Evolutionary conservation across 2,797 vertebrate species (phyloP).

Genomic region (Crypturellus tataupa): DNA sequence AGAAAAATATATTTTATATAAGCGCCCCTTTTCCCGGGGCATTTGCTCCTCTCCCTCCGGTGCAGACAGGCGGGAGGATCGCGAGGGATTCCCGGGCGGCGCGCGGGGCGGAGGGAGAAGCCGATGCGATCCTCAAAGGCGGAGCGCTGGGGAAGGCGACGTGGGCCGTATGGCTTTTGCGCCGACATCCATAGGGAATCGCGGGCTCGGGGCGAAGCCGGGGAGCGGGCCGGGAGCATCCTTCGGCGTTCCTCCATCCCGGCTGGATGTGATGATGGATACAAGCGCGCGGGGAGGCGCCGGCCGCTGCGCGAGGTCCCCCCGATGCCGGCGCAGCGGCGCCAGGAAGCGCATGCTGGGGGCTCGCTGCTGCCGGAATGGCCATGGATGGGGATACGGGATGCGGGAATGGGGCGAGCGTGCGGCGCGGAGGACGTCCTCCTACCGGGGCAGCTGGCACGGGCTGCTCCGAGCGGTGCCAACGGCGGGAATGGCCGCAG

Average conservation of each 20-base stretch:
- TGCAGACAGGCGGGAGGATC: not conserved
- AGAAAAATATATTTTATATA: slow-evolving; percentile 82
- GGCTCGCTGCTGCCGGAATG: no score
- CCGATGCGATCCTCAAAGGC: not conserved
- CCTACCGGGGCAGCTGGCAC: no score
- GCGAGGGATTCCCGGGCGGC: not conserved
- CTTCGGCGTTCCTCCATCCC: not conserved
- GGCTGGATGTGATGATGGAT: no score
- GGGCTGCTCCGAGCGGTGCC: no score
- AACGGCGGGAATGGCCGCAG: no score
- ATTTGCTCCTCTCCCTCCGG: slow-evolving; percentile 29
- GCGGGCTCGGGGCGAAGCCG: not conserved
- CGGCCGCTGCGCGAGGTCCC: no score
- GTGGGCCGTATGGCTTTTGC: slow-evolving; percentile 78
- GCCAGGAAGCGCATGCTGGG: no score
- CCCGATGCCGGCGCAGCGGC: no score
- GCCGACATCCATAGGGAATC: not conserved
- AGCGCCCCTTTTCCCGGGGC: not conserved
- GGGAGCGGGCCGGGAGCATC: not conserved
- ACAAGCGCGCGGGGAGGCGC: no score
- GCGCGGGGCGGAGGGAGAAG: slow-evolving; percentile 30
- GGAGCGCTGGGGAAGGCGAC: slow-evolving; percentile 65
- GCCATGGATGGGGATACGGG: no score
- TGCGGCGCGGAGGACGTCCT: no score
- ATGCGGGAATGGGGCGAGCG: no score